Evolutionary conservation across 2,888 invertebrate species (phyloP).

Genomic region (Exephanes ischioxanthus): DNA sequence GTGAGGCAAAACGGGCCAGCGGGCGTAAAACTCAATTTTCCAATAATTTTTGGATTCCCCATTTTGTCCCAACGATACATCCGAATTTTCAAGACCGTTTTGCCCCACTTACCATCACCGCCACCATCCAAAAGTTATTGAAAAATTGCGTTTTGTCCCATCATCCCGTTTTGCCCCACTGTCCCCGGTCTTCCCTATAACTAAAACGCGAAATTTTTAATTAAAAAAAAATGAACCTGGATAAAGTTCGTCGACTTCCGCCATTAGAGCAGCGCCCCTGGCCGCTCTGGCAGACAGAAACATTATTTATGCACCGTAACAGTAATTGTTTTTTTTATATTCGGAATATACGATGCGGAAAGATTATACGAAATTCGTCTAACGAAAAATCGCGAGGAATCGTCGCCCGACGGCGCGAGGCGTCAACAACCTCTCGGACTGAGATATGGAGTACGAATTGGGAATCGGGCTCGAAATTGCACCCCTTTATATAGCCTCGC

Average conservation of each 20-base stretch:
- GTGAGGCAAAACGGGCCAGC: too few relatives aligned
- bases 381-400: background rate
- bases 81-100: too few relatives aligned
- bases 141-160: too few relatives aligned
- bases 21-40: too few relatives aligned
- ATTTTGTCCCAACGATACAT: too few relatives aligned
- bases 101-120: too few relatives aligned
- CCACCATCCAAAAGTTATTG: too few relatives aligned
- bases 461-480: conserved; percentile 66
- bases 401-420: background rate
- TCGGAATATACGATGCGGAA: background rate
- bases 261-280: conserved; percentile 81
- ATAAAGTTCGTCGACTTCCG: conserved; percentile 81
- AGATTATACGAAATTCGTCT: background rate
- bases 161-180: too few relatives aligned
- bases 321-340: background rate
- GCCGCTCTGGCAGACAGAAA: conserved; percentile 79
- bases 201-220: too few relatives aligned
- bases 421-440: conserved; percentile 35
- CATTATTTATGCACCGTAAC: conserved; percentile 70
- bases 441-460: conserved; percentile 52
- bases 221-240: conserved; percentile 75
- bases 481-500: conserved; percentile 73
- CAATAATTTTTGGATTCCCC: too few relatives aligned
- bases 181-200: too few relatives aligned